A percentile compares a stretch with the other conserved stretches of the same genome.
These are phyloP conservation scores for Metellina segmentata DNA, from an alignment of 2,888 invertebrate genomes.

Conservation along the genomic window DNA sequence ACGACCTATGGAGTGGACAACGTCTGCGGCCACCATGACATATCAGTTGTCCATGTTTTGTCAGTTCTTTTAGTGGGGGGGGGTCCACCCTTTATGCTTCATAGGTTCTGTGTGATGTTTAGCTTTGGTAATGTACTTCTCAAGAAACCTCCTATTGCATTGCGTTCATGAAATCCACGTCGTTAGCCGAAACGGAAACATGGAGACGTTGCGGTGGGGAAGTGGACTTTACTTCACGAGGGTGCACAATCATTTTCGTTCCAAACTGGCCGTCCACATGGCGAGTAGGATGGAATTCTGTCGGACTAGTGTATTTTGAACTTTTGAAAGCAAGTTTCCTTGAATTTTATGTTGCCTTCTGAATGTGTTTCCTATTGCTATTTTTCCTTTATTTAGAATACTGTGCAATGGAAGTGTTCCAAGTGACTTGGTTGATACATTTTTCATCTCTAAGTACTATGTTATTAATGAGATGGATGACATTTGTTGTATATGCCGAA, in stretches of 20 bases:
- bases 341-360: background rate
- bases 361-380: background rate
- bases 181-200: background rate
- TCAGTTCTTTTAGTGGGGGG: slow-evolving; percentile 34
- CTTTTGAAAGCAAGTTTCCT: background rate
- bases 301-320: background rate
- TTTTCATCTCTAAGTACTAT: too few relatives aligned
- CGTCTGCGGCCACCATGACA: slow-evolving; percentile 45
- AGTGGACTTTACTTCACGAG: slow-evolving; percentile 48
- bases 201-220: background rate
- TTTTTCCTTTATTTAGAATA: background rate
- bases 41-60: slow-evolving; percentile 60
- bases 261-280: slow-evolving; percentile 68
- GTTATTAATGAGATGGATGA: too few relatives aligned
- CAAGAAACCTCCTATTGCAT: slow-evolving; percentile 35
- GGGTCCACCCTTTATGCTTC: slow-evolving; percentile 22
- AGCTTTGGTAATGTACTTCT: slow-evolving; percentile 34
- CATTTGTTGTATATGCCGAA: too few relatives aligned
- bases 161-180: slow-evolving; percentile 17
- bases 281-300: slow-evolving; percentile 17
- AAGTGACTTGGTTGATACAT: background rate
- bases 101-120: slow-evolving; percentile 58
- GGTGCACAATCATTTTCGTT: slow-evolving; percentile 75
- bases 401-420: slow-evolving; percentile 19
- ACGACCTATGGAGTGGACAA: slow-evolving; percentile 31